Evolutionary conservation across 2,113 vertebrate species (phyloP), one percentile per base, ranked within the genome.

Genomic region (Parus major): DNA sequence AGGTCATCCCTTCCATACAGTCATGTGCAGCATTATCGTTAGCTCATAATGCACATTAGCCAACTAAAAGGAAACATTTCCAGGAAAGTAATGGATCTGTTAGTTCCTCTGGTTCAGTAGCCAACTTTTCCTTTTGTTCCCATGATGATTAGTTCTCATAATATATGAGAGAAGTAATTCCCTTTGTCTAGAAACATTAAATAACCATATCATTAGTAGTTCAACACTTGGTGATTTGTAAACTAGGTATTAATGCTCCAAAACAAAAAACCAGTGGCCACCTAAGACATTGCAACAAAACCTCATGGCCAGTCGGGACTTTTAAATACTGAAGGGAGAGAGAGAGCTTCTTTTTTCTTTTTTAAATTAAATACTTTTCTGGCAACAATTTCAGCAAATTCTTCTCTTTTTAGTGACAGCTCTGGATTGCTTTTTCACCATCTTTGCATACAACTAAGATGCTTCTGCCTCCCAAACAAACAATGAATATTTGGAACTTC

Each of bases 91-190:
- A 95, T 95, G 70, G 84, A 92, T 95, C 91, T 93, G 20, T 82
- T 95, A 95, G 91, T 73, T 96, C 70, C 63, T 82, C 82, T 91
- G 52, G 78, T 70, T 90, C 90, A 76, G 90, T 96, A 95, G 93
- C 91, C 94, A 97, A 93, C 25, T 95, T 95, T 82, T 95, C 33
- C 63, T 80, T 95, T 94, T 91, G 81, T 96, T 95, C 94, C 70
- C 94, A 91, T 91, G 78, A 95, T 92, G 84, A 80, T 94, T 94
- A 92, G 39, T 91, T 91, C 78, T 90, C 57, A 87, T 88, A 96
- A 85, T 27, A 94, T 87, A 95, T 72, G 78, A 94, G 84, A 87
- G 94, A 95, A 95, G 21, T 90, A 92, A 91, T 95, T 94, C 66
- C 15, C 12, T 95, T 95, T 91, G 84, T 93, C 87, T 77, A 85